Base-by-base conservation (phyloP, 2,113 vertebrate genomes). In the Channa argus region DNA sequence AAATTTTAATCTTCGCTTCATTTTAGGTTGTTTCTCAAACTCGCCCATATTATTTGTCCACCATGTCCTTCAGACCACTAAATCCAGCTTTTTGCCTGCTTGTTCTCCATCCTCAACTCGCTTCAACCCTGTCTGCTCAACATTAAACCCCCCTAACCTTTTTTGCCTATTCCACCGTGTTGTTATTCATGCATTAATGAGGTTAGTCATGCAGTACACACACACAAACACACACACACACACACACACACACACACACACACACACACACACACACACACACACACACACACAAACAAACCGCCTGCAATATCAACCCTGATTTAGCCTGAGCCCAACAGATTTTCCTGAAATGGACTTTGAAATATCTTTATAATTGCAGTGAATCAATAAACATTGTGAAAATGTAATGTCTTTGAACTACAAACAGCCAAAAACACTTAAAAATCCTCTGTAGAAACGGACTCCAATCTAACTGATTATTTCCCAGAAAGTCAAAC, bases 181-280 rank as follows among this genome's bases (percentile, higher is more conserved):
- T 80, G 71, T 83, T 86, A 79, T 88, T 84, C 84, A 71, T 90
- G 85, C 82, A 87, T 84, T 88, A 89, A 88, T 86, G 63, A 89
- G 80, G 58, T 86, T 80, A 83, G 77, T 89, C 79, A 86, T 72
- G 52, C 63, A 69, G 14, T 24, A 52, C 52, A 59, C 34, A 59
- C 62, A 15, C 70, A 44, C 52, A 54, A 46, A 67, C 33, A 53
- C 51, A 73, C 62, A 61, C 43, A 51, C 44, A 39, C 50, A 59
- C 34, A 36, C n/a, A 36, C 56, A 24, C 33, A 55, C 37, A 47
- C 49, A 62, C 24, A 62, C 38, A 63, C 54, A 67, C 53, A 75
- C 61, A 58, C 67, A 76, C 65, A 76, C 66, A 64, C 38, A 52
- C 74, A 59, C 72, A 80, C 14, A 62, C 66, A 55, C 59, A 66